These are phyloP conservation scores for Hedya salicella DNA, from an alignment of 2,888 invertebrate species.

Conservation along the genomic window DNA sequence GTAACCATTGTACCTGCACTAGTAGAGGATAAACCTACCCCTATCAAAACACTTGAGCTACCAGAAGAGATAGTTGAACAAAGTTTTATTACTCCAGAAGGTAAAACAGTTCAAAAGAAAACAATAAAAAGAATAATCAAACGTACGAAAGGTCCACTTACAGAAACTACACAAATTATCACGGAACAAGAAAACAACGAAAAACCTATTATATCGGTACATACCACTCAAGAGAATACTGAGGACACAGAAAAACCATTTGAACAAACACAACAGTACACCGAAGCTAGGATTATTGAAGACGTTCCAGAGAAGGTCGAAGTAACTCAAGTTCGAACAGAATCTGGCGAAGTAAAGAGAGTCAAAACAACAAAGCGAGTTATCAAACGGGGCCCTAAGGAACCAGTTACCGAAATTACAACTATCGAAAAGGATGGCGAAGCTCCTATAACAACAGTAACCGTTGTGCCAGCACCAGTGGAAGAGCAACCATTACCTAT, in stretches of 20 bases:
- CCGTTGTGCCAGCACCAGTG: constrained; percentile 45
- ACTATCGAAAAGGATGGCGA: constrained; percentile 72
- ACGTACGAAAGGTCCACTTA: constrained; percentile 51
- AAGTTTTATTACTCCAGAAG: constrained; percentile 10
- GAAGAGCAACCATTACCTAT: constrained; percentile 54
- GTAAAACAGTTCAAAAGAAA: constrained; percentile 53
- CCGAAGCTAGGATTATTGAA: constrained; percentile 17
- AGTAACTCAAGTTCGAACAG: constrained; percentile 67
- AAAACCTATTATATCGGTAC: constrained; percentile 53
- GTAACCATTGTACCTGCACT: constrained; percentile 60
- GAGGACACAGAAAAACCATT: constrained; percentile 58
- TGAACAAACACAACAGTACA: constrained; percentile 23
- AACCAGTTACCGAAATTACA: constrained; percentile 76
- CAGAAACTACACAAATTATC: constrained; percentile 59
- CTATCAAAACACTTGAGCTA: constrained; percentile 51
- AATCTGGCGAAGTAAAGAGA: constrained; percentile 61
- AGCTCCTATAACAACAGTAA: constrained; percentile 60
- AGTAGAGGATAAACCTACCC: constrained; percentile 46
- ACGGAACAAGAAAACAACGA: constrained; percentile 48
- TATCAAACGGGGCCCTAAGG: constrained; percentile 72
- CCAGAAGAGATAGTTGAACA: constrained; percentile 47
- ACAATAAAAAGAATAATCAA: constrained; percentile 51
- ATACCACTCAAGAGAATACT: constrained; percentile 56
- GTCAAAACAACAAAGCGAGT: constrained; percentile 71
- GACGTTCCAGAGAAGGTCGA: constrained; percentile 26